These are phyloP conservation scores for Rhizomys pruinosus DNA, from an alignment of 2,113 vertebrate genomes.

Conservation along the genomic window DNA sequence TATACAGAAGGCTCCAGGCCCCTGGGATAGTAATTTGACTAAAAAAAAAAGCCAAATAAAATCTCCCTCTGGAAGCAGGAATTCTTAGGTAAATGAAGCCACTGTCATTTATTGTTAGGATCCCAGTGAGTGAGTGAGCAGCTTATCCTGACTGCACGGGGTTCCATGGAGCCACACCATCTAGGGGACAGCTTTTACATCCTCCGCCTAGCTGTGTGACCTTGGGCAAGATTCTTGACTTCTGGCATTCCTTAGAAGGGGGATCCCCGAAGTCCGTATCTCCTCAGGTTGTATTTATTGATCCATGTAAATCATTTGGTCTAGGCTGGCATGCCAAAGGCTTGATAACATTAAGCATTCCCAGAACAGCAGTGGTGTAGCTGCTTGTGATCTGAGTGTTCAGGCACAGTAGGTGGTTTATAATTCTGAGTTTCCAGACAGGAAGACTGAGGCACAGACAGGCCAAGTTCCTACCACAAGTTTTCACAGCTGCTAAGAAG, in stretches of 20 bases:
- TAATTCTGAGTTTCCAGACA: not conserved
- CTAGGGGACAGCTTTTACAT: too few relatives aligned
- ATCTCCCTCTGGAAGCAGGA: not conserved
- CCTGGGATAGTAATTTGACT: not conserved
- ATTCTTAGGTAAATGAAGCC: not conserved
- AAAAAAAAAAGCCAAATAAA: constrained; percentile 1
- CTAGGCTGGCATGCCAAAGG: too few relatives aligned
- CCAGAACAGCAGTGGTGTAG: accelerated
- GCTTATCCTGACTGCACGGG: not conserved
- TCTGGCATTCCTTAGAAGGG: not conserved
- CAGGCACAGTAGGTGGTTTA: not conserved
- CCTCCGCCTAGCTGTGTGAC: not conserved
- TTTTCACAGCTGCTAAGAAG: not conserved
- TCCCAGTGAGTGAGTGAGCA: not conserved
- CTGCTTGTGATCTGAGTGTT: not conserved
- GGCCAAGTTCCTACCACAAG: not conserved
- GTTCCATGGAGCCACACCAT: not conserved
- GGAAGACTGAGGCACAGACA: not conserved
- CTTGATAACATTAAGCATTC: not conserved
- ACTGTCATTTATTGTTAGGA: not conserved
- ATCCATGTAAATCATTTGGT: not conserved
- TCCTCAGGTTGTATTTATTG: not conserved
- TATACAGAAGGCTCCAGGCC: not conserved
- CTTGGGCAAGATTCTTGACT: not conserved
- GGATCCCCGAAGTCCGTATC: not conserved